phyloP scores from a whole-genome alignment of 2,797 vertebrate genomes.

The Phrynocephalus guinanensis region DNA sequence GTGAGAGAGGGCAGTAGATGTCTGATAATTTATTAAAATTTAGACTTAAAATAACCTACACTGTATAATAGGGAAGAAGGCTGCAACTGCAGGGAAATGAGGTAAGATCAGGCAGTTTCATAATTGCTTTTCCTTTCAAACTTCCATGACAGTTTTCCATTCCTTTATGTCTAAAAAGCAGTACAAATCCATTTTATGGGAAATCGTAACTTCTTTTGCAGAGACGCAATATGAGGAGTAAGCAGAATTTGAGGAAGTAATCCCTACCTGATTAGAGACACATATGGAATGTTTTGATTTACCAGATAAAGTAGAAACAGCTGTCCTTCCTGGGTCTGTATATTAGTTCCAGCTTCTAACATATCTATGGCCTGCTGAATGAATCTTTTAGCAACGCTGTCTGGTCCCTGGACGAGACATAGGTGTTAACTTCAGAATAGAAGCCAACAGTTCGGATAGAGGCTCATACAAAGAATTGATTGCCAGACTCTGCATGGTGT shows the following conservation, averaged over 20 bases:
- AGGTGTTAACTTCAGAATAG: neutral
- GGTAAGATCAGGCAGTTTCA: conserved; percentile 6
- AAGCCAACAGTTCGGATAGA: neutral
- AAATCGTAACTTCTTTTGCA: conserved; percentile 47
- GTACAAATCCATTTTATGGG: conserved; percentile 49
- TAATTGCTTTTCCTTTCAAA: conserved; percentile 19
- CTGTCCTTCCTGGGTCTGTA: conserved; percentile 31
- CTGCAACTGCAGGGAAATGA: conserved; percentile 1
- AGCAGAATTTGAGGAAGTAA: conserved; percentile 43
- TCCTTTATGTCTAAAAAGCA: neutral
- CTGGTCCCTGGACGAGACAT: neutral
- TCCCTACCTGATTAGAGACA: conserved; percentile 51
- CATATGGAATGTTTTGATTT: conserved; percentile 55
- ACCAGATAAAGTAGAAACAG: conserved; percentile 56
- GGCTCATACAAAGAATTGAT: neutral
- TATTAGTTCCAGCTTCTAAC: neutral
- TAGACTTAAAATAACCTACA: conserved; percentile 18
- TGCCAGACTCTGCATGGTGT: neutral
- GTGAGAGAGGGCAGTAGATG: neutral
- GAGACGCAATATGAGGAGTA: conserved; percentile 54
- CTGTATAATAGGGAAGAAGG: neutral
- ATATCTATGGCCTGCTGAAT: neutral
- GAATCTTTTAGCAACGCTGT: neutral
- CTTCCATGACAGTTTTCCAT: conserved; percentile 37
- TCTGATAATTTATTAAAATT: neutral